These are phyloP conservation scores for Typhlomys cinereus DNA, from an alignment of 2,113 vertebrate species.

Conservation along the genomic window DNA sequence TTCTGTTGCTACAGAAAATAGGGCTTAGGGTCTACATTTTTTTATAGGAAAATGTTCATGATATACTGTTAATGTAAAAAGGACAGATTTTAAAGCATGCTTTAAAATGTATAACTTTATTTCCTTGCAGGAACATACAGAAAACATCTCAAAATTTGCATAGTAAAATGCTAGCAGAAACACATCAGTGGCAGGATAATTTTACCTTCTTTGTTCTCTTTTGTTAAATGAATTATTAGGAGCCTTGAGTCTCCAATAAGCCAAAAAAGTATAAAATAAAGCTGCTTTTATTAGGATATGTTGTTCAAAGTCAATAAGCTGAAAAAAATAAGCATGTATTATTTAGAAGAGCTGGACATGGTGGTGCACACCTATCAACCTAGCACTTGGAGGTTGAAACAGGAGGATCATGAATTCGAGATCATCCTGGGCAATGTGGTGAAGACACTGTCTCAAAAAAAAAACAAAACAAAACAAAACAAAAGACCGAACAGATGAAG, in stretches of 20 bases:
- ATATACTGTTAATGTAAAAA: not conserved
- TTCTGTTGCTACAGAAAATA: not conserved
- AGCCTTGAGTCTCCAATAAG: not conserved
- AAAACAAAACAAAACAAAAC: too few relatives aligned
- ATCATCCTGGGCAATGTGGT: not conserved
- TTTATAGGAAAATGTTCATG: conserved; percentile 36
- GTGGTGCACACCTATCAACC: not conserved
- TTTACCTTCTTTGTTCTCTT: conserved; percentile 26
- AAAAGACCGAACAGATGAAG: not conserved
- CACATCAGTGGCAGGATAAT: not conserved
- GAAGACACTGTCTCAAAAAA: not conserved
- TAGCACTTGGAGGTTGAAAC: not conserved
- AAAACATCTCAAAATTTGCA: not conserved
- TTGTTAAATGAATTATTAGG: not conserved
- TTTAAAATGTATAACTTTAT: not conserved
- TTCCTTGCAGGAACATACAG: not conserved
- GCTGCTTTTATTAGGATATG: not conserved
- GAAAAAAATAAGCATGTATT: not conserved
- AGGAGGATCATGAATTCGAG: not conserved
- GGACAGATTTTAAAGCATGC: not conserved
- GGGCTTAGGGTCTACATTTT: not conserved
- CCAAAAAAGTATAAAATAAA: not conserved
- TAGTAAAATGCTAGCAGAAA: conserved; percentile 28
- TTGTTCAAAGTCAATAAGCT: not conserved
- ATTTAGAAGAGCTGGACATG: not conserved